Conservation (phyloP, 2,888 invertebrate genomes). For the Apamea monoglypha region DNA sequence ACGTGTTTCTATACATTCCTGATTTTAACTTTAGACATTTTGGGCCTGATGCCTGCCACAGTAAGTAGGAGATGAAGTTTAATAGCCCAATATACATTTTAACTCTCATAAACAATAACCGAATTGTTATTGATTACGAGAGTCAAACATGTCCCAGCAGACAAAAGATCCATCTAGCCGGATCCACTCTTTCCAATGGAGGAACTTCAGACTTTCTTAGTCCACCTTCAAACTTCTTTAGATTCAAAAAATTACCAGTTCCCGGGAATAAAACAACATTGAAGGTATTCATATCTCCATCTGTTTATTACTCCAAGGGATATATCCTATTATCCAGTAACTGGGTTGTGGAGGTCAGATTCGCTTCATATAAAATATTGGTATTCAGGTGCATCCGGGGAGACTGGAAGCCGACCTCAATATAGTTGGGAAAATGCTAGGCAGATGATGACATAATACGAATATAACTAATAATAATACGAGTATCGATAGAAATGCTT, state of each 20-base stretch:
- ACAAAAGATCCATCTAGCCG: neutral
- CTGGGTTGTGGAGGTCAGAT: no score
- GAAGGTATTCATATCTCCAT: neutral
- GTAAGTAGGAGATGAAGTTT: neutral
- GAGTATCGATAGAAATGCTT: conserved; percentile 1
- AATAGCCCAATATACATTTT: neutral
- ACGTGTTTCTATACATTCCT: neutral
- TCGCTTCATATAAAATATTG: no score
- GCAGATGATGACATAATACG: neutral
- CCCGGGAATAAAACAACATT: neutral
- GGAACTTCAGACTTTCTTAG: neutral
- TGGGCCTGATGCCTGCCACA: neutral
- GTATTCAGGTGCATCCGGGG: no score
- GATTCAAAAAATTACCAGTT: neutral
- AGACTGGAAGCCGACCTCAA: no score
- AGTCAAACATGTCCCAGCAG: no score
- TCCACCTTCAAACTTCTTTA: neutral
- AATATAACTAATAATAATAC: conserved; percentile 8
- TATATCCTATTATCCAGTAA: no score
- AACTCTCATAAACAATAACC: neutral
- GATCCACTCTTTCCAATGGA: neutral
- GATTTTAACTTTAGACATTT: neutral
- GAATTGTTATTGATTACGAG: no score
- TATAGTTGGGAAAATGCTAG: no score
- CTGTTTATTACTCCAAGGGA: neutral